These are phyloP conservation scores for Harpegnathos saltator DNA, from an alignment of 1,140 invertebrate species.

Conservation along the genomic window DNA sequence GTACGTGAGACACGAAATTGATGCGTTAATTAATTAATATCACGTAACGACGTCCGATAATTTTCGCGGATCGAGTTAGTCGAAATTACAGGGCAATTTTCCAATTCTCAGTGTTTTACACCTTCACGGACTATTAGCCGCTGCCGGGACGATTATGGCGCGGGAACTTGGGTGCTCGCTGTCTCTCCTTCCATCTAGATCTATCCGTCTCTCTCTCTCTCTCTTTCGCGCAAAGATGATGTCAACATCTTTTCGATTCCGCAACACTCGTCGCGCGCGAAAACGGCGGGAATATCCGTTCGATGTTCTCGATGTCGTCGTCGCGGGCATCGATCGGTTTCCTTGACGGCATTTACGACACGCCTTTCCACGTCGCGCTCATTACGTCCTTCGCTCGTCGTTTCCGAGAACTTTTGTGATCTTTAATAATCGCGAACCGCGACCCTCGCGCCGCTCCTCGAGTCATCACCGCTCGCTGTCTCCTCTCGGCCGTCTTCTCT, in stretches of 20 bases:
- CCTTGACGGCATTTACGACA: conserved; percentile 29
- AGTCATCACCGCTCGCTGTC: neutral
- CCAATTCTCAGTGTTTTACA: neutral
- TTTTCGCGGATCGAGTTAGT: neutral
- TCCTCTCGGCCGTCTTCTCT: neutral
- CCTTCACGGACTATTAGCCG: neutral
- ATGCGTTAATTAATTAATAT: neutral
- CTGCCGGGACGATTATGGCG: neutral
- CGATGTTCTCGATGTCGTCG: conserved; percentile 30
- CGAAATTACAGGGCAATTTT: conserved; percentile 1
- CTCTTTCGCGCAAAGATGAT: neutral
- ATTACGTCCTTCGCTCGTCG: conserved; percentile 9
- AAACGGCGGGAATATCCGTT: conserved; percentile 8
- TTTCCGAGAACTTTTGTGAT: conserved; percentile 65
- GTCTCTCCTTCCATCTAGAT: neutral
- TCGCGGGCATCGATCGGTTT: conserved; percentile 20
- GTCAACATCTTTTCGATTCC: conserved; percentile 16
- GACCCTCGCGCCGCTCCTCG: conserved; percentile 13
- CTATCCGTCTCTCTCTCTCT: neutral
- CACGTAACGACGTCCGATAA: neutral
- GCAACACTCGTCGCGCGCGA: conserved; percentile 4
- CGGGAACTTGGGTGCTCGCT: too few species aligned
- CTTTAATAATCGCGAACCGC: neutral
- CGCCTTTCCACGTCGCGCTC: conserved; percentile 25
- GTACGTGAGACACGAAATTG: too few species aligned